Base-by-base conservation (phyloP, 1,140 invertebrate genomes). In the Temnothorax longispinosus region DNA sequence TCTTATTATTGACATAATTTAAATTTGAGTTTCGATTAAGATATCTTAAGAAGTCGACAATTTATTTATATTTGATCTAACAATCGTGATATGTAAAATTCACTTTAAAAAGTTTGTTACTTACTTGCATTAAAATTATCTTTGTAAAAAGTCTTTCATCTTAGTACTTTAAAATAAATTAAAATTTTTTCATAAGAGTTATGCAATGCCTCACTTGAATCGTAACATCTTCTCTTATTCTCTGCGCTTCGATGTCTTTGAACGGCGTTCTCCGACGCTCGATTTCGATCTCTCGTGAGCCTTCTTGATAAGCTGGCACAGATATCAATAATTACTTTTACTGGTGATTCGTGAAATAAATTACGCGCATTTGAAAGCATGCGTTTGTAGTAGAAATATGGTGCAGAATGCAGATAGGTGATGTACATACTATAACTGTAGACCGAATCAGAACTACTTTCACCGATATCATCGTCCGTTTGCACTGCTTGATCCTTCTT, bases 211-310 rank as follows among this genome's bases (percentile, higher is more conserved):
- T 87, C 87, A 95, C 94, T 87, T 95, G 94, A 65, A 94, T 95
- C 0, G 94, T 94, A 2, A 94, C 94, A 38, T 95, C 94, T 82
- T 95, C 94, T n/a, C 93, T 88, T 15, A 92, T 82, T 84, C 88
- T 92, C 54, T 95, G 94, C 7, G 94, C 93, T 84, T 95, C 94
- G 15, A 95, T 54, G n/a, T 95, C 94, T 90, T 78, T 93, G 18
- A 92, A 94, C 13, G 87, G 75, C n/a, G 75, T 2, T 88, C 56
- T 88, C 6, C 54, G 11, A 76, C 54, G 71, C 41, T 64, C 47
- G 6, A 75, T 56, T n/a, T 89, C 71, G 0, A 72, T 27, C 64
- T 89, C 82, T 65, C 60, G 38, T 0, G 88, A 80, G 11, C 92
- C 89, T 8, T 94, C 90, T 56, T 94, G 93, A 87, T 94, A 94